Evolutionary conservation across 2,797 vertebrate species (phyloP), one percentile per base, ranked within the genome.

Genomic region (Agapornis canus): DNA sequence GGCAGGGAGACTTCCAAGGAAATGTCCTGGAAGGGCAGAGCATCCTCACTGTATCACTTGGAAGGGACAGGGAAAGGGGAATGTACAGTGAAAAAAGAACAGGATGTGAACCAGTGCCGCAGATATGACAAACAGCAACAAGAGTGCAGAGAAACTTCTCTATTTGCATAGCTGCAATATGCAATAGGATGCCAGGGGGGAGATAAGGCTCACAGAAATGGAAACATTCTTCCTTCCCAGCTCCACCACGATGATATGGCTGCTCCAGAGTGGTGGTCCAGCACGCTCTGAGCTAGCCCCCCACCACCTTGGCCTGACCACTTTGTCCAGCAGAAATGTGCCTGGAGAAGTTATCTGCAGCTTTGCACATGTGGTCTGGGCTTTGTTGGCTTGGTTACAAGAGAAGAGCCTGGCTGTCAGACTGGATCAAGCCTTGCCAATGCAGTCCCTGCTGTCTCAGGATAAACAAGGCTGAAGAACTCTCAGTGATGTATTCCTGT

Each of bases 231-330:
- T 40, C 40, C 31, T 45, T 26, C 29, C 42, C 68, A 59, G 18
- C 13, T 78, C 42, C 65, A 64, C 48, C 2, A 3, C 1, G 10
- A n/a, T 69, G 13, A n/a, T 2, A 2, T 0, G 1, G 13, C 35
- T 78, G 45, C 29, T 39, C 27, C 43, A 8, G 0, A 40, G 35
- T 39, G 20, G 22, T 2, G 3, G 20, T 13, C 22, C 63, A 76
- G 63, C 29, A 76, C 0, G 1, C 5, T 27, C 20, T 0, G 0
- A 66, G 10, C 25, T 17, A 72, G 12, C 31, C 40, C 15, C 40
- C 68, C 43, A 14, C 6, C 29, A 31, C n/a, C 11, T 6, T 4
- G 17, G 18, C 52, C 48, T 39, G 48, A 65, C 4, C 5, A 39
- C 20, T 25, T 68, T 25, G 27, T 35, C 23, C 35, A 63, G 59